Percentiles rank a stretch among this genome's conserved stretches.
Conservation (phyloP, 2,797 vertebrate genomes). For the Fistularia commersonii region DNA sequence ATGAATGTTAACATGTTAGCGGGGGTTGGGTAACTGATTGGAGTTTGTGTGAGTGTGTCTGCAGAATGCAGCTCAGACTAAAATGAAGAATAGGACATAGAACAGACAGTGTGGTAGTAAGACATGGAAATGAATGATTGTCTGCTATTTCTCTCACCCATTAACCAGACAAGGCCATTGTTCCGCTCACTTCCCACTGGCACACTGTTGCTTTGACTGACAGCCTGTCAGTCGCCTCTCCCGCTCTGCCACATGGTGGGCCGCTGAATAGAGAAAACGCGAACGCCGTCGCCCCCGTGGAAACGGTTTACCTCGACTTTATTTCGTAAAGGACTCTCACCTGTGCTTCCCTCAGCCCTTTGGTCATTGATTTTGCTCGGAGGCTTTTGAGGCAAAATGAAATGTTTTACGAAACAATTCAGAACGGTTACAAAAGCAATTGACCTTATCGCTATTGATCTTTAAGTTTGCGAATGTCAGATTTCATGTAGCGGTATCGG, state of each 20-base stretch:
- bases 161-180: constrained; percentile 73
- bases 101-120: constrained; percentile 57
- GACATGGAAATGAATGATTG: constrained; percentile 65
- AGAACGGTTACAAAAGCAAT: constrained; percentile 21
- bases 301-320: constrained; percentile 63
- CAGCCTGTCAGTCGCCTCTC: constrained; percentile 66
- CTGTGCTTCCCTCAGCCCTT: constrained; percentile 50
- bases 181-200: constrained; percentile 65
- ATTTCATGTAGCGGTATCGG: constrained; percentile 20
- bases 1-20: constrained; percentile 63
- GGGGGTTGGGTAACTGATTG: constrained; percentile 63
- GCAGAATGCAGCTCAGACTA: constrained; percentile 48
- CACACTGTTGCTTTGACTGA: constrained; percentile 72
- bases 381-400: constrained; percentile 13
- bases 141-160: constrained; percentile 68
- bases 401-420: constrained; percentile 21
- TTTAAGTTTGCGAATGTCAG: constrained; percentile 40
- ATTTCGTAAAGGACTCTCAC: constrained; percentile 44
- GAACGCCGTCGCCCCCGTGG: constrained; percentile 55
- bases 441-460: constrained; percentile 38
- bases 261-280: constrained; percentile 57
- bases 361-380: constrained; percentile 32
- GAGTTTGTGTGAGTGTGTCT: constrained; percentile 41
- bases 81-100: constrained; percentile 51
- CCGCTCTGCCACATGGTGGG: constrained; percentile 73